Percentiles rank a stretch among this genome's conserved stretches.
These are phyloP conservation scores for Litocranius walleri DNA, from an alignment of 2,113 vertebrate genomes.

Conservation along the genomic window DNA sequence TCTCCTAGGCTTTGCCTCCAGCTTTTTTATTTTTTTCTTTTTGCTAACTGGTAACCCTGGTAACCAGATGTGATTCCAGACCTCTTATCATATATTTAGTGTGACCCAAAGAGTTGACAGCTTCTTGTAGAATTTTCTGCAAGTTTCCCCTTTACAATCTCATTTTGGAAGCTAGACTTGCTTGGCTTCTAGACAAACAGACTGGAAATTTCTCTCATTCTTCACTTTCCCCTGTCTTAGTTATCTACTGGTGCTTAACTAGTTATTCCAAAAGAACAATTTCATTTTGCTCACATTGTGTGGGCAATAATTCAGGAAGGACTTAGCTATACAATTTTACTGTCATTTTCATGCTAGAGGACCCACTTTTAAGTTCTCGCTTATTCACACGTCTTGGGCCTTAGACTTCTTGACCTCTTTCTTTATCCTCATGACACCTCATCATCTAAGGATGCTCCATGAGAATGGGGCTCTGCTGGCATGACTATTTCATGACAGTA, in stretches of 20 bases:
- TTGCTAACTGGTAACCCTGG: background rate
- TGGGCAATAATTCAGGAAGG: background rate
- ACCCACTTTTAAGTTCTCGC: background rate
- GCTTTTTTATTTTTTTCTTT: background rate
- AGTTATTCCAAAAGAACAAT: background rate
- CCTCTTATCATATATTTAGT: background rate
- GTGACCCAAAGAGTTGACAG: background rate
- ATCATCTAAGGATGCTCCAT: background rate
- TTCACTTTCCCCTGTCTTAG: background rate
- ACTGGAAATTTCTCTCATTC: background rate
- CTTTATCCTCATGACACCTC: background rate
- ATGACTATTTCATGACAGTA: background rate
- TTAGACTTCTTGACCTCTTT: background rate
- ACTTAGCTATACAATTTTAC: background rate
- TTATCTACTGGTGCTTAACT: background rate
- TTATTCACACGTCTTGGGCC: background rate
- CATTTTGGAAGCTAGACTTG: background rate
- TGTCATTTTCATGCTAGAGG: background rate
- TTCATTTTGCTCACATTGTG: background rate
- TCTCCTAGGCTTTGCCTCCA: background rate
- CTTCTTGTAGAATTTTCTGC: background rate
- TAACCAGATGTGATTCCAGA: background rate
- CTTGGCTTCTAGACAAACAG: background rate
- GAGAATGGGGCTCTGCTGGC: background rate
- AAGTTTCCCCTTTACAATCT: background rate